Evolutionary conservation across 2,113 vertebrate species (phyloP).

Genomic region (Deroptyus accipitrinus): DNA sequence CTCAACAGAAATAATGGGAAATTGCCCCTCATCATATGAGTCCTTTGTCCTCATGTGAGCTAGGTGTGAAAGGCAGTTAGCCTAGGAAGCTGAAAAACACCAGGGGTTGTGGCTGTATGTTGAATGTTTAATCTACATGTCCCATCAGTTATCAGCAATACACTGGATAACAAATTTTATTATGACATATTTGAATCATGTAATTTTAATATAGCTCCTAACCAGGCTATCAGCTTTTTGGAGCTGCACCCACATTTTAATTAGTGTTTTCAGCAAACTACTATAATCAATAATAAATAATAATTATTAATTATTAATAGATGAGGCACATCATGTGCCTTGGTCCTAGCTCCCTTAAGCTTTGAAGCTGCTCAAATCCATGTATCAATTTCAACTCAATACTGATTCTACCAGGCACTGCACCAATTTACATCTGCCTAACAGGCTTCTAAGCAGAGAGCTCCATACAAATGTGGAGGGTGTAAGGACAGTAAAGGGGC

Average conservation of each 20-base stretch:
- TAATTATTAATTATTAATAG: neutral
- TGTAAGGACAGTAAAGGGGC: neutral
- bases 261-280: neutral
- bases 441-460: neutral
- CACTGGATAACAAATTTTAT: neutral
- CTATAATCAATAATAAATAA: neutral
- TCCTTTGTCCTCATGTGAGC: neutral
- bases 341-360: neutral
- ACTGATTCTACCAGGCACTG: neutral
- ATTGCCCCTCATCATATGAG: neutral
- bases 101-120: neutral
- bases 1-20: neutral
- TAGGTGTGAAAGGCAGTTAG: neutral
- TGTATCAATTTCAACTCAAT: neutral
- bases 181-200: neutral
- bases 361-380: neutral
- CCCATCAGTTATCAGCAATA: neutral
- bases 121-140: neutral
- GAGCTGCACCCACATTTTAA: neutral
- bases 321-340: neutral
- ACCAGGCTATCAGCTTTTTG: neutral
- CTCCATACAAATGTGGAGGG: neutral
- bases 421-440: neutral
- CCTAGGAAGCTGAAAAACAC: neutral
- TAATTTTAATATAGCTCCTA: neutral